Evolutionary conservation across 2,888 invertebrate genomes (phyloP).

Genomic region (Eledone cirrhosa): DNA sequence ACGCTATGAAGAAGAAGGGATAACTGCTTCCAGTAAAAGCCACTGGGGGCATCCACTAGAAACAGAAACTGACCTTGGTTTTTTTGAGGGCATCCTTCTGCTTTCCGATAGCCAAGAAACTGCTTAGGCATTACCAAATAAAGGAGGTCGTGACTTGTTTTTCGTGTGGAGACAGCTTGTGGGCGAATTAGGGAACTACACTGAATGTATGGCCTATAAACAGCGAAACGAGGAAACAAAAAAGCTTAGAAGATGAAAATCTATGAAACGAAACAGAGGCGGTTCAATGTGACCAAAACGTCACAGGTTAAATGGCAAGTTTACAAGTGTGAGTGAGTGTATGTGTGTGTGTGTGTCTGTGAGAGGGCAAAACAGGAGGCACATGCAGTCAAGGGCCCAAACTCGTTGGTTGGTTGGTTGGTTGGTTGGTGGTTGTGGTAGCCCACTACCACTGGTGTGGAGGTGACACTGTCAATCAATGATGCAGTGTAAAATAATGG

Average conservation of each 20-base stretch:
- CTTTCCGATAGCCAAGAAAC: constrained; percentile 25
- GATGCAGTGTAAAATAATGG: too few species aligned
- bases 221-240: constrained; percentile 16
- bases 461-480: too few species aligned
- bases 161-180: constrained; percentile 23
- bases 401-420: too few species aligned
- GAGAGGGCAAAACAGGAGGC: too few species aligned
- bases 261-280: not conserved
- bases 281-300: not conserved
- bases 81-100: constrained; percentile 27
- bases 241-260: not conserved
- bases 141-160: constrained; percentile 21
- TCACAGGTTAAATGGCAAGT: not conserved
- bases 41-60: not conserved
- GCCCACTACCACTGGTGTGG: too few species aligned
- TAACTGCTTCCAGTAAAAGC: not conserved
- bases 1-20: not conserved
- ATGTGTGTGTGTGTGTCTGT: too few species aligned
- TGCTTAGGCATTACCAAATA: constrained; percentile 28
- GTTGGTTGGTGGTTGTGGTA: too few species aligned
- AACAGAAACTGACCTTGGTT: constrained; percentile 25
- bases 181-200: constrained; percentile 23
- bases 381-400: too few species aligned
- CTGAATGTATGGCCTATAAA: constrained; percentile 23
- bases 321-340: too few species aligned